A percentile compares a stretch with the other conserved stretches of the same genome.
Conservation (phyloP, 2,113 vertebrate species). For the Thamnophis sirtalis region DNA sequence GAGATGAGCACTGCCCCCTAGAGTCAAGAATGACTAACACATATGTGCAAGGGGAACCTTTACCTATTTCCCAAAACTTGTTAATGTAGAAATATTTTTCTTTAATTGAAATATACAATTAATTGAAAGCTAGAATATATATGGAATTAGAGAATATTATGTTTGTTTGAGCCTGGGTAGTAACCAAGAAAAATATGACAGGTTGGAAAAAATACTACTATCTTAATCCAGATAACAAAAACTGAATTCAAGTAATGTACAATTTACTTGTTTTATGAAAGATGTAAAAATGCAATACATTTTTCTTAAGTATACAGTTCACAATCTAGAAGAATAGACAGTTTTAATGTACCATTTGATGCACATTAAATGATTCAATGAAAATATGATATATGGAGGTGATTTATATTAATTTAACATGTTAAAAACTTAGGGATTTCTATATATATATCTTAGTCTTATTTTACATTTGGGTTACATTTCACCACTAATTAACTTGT, state of each 20-base stretch:
- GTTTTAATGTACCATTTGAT: neutral
- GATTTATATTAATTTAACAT: neutral
- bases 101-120: neutral
- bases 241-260: neutral
- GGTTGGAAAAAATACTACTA: neutral
- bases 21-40: too few species aligned
- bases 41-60: too few species aligned
- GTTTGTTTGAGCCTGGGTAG: neutral
- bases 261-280: neutral
- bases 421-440: neutral
- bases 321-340: neutral
- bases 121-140: neutral
- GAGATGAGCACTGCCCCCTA: too few species aligned
- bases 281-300: neutral
- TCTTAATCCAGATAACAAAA: neutral
- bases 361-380: neutral
- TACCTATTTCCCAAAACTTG: neutral
- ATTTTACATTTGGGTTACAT: neutral
- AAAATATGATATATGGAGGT: neutral
- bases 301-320: neutral
- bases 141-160: neutral
- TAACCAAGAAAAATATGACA: neutral
- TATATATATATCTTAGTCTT: neutral
- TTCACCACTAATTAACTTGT: neutral
- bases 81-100: neutral